Conservation (phyloP, 2,797 vertebrate species). For the Rhinichthys osculus region DNA sequence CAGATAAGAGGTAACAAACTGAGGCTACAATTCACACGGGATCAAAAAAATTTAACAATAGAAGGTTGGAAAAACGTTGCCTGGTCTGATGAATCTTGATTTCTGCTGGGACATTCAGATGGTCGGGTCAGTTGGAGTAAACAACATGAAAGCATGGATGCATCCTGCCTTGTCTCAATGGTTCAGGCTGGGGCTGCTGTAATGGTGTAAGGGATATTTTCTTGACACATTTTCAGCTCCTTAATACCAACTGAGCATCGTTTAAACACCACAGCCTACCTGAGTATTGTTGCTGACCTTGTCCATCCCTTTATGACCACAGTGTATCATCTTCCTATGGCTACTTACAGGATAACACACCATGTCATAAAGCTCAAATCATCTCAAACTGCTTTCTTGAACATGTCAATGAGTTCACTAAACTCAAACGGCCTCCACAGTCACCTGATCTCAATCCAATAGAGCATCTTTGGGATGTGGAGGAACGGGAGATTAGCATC, state of each 20-base stretch:
- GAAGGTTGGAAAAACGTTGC: not conserved
- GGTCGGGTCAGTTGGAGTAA: not conserved
- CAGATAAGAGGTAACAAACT: not conserved
- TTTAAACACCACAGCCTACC: not conserved
- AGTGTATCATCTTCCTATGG: constrained; percentile 41
- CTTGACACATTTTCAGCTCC: not conserved
- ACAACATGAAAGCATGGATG: not conserved
- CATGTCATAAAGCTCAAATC: not conserved
- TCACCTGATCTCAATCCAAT: not conserved
- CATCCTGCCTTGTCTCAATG: not conserved
- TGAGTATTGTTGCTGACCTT: not conserved
- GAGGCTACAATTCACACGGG: not conserved
- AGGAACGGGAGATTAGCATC: constrained; percentile 63
- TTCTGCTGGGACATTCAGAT: not conserved
- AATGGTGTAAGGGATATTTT: not conserved
- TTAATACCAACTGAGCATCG: not conserved
- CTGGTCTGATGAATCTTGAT: not conserved
- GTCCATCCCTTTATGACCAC: not conserved
- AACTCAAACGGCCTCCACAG: not conserved
- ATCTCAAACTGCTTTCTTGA: not conserved
- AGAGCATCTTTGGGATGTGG: constrained; percentile 48
- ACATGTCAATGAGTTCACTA: not conserved
- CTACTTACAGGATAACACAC: constrained; percentile 22
- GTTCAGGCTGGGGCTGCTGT: not conserved
- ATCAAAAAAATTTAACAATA: not conserved